Evolutionary conservation across 2,113 vertebrate genomes (phyloP).

Genomic region (Saiga tatarica): DNA sequence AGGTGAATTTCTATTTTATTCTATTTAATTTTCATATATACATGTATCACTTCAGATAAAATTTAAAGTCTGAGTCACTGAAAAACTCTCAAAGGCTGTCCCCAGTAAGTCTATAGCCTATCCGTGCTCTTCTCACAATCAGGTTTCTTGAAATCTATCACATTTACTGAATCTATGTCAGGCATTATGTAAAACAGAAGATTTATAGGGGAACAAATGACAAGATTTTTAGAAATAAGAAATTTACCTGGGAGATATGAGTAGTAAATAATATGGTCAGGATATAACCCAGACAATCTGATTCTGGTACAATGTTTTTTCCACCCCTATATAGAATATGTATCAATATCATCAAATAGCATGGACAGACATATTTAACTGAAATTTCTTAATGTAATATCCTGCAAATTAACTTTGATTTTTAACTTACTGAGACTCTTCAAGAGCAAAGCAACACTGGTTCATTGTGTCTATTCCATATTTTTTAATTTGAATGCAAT

Average conservation of each 20-base stretch:
- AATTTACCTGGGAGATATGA: neutral
- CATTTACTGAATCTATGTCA: neutral
- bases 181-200: neutral
- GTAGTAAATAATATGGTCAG: neutral
- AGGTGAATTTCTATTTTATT: neutral
- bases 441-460: neutral
- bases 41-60: neutral
- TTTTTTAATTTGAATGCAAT: neutral
- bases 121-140: neutral
- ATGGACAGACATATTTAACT: neutral
- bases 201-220: neutral
- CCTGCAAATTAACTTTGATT: neutral
- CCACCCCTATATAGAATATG: neutral
- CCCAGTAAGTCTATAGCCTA: neutral
- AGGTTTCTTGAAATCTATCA: neutral
- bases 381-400: neutral
- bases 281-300: neutral
- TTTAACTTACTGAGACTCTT: slow-evolving; percentile 7
- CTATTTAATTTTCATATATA: neutral
- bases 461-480: neutral
- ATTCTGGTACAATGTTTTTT: neutral
- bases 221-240: neutral
- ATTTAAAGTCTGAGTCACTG: neutral
- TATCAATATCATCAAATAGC: neutral
- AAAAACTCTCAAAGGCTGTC: neutral